Conservation (phyloP, 1,140 invertebrate genomes). For the Trigoniulus corallinus region DNA sequence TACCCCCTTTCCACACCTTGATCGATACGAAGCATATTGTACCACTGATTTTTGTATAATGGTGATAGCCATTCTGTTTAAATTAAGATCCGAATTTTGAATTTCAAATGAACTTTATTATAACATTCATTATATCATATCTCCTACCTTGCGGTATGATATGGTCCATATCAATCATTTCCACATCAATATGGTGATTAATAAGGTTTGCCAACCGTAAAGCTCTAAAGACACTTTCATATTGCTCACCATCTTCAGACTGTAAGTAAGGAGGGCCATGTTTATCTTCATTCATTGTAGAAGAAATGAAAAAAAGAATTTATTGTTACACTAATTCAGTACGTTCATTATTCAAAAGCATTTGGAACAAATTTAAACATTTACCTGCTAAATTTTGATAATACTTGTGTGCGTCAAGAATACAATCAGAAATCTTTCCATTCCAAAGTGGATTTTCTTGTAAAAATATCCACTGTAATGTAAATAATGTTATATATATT, state of each 20-base stretch:
- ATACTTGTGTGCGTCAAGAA: slow-evolving; percentile 26
- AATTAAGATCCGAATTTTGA: background rate
- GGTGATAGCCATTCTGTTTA: slow-evolving; percentile 39
- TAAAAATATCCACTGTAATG: slow-evolving; percentile 40
- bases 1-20: slow-evolving; percentile 50
- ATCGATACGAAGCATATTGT: slow-evolving; percentile 46
- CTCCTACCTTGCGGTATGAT: slow-evolving; percentile 40
- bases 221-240: slow-evolving; percentile 39
- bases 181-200: slow-evolving; percentile 49
- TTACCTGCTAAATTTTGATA: no score
- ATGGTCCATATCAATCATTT: slow-evolving; percentile 45
- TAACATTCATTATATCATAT: background rate
- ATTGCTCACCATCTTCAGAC: slow-evolving; percentile 37
- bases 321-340: no score
- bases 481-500: slow-evolving; percentile 5
- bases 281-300: no score
- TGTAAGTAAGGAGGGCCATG: slow-evolving; percentile 23
- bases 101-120: background rate
- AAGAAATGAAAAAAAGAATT: no score
- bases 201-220: slow-evolving; percentile 49
- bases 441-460: slow-evolving; percentile 25
- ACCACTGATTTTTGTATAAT: slow-evolving; percentile 49
- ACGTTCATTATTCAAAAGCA: no score
- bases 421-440: slow-evolving; percentile 19
- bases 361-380: no score